Base-by-base conservation (phyloP, 2,113 vertebrate species). In the Pontoporia blainvillei region DNA sequence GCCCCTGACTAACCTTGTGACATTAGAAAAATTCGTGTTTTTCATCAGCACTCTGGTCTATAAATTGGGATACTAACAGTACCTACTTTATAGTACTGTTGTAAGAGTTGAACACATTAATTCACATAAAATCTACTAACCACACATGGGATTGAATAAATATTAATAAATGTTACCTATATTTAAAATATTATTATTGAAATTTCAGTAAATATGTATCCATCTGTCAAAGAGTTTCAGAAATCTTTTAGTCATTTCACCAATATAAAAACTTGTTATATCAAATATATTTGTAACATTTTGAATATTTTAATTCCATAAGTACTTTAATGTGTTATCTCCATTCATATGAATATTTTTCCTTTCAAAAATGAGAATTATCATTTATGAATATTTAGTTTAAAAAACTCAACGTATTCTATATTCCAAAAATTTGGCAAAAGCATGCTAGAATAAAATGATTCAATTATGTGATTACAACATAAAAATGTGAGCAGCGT, bases 401-500 rank as follows among this genome's bases (percentile, higher is more conserved):
- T 41, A n/a, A 82, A 96, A 84, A 57, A 15, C 17, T 94, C 52
- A 90, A 87, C 54, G 25, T 46, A 86, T 79, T 86, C 21, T n/a
- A 64, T 73, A 90, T 64, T 83, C 15, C 59, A 73, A 78, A 78
- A 84, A 75, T 87, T 59, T 86, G 78, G 57, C 84, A 90, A 90
- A 91, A 83, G 4, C 34, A 81, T 81, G 14, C 69, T 59, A 57
- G 41, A 84, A 73, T 57, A 61, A 96, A 85, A 92, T 91, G 81
- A 76, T 92, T 90, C 81, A 67, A 67, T 82, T 87, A 61, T 76
- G 36, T 96, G 83, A 75, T 83, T 89, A n/a, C n/a, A 86, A 83
- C 31, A 76, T 84, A 89, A 90, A 78, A 87, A 87, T 86, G n/a
- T 92, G 75, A 93, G 90, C 92, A 90, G 82, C 3, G 8, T 89